These are phyloP conservation scores for Halocynthia roretzi DNA, from an alignment of 23 tunicate genomes.

Conservation along the genomic window DNA sequence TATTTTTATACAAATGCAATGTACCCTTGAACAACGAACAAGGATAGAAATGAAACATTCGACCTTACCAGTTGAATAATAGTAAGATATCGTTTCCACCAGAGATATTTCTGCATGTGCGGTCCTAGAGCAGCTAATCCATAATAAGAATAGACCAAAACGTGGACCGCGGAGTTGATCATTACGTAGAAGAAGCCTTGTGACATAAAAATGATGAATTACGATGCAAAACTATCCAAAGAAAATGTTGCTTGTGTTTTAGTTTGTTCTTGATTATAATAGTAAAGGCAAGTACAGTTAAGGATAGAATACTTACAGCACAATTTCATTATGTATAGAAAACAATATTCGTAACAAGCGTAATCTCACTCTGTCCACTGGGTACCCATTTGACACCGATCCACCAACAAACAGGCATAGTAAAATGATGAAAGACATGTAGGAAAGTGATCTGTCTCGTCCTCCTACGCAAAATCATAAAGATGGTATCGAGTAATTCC, in stretches of 20 bases:
- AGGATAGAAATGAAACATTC: no score
- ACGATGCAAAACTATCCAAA: no score
- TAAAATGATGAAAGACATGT: slow-evolving; percentile 86
- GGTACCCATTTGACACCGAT: slow-evolving; percentile 91
- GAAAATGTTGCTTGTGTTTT: no score
- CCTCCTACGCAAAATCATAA: slow-evolving; percentile 49
- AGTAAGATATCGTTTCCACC: slow-evolving; percentile 98
- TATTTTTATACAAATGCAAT: no score
- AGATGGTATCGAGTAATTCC: slow-evolving; percentile 79
- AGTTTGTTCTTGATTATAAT: slow-evolving; percentile 3
- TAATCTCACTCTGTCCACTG: slow-evolving; percentile 66
- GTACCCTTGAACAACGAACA: no score
- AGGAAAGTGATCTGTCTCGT: slow-evolving; percentile 60
- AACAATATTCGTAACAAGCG: neutral
- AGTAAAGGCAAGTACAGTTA: no score
- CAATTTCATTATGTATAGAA: neutral
- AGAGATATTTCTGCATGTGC: slow-evolving; percentile 64
- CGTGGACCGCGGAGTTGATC: slow-evolving; percentile 78
- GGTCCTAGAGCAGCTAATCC: slow-evolving; percentile 83
- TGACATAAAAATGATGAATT: no score
- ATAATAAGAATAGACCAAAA: slow-evolving; percentile 81
- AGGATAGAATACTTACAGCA: neutral
- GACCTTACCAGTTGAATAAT: slow-evolving; percentile 65
- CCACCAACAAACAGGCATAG: slow-evolving; percentile 95
- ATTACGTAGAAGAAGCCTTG: slow-evolving; percentile 44